phyloP scores from a whole-genome alignment of 2,888 invertebrate species.

The Spisula subtruncata region DNA sequence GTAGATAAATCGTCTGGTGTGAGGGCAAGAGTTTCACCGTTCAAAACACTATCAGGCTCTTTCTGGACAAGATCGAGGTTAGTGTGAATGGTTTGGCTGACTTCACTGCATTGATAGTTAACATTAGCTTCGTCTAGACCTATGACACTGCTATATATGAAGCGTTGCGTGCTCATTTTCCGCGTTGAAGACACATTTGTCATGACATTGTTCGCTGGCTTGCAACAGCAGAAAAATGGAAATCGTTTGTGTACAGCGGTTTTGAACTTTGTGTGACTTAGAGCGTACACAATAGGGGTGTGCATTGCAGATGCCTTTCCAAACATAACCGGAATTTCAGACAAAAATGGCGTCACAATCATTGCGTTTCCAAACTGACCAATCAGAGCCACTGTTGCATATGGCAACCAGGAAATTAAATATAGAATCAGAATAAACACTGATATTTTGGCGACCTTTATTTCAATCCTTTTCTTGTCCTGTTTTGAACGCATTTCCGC shows the following conservation, averaged over 20 bases:
- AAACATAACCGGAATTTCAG: conserved; percentile 91
- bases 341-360: conserved; percentile 82
- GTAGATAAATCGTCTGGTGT: conserved; percentile 57
- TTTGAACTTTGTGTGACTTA: conserved; percentile 92
- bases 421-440: conserved; percentile 96
- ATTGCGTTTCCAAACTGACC: conserved; percentile 82
- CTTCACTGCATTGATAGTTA: conserved; percentile 68
- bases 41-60: conserved; percentile 42
- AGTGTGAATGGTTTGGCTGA: conserved; percentile 71
- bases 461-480: conserved; percentile 80
- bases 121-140: conserved; percentile 70
- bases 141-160: conserved; percentile 74
- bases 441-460: conserved; percentile 91
- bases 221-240: conserved; percentile 89
- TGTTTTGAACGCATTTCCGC: conserved; percentile 80
- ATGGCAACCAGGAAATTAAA: conserved; percentile 98
- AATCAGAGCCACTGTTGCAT: conserved; percentile 91
- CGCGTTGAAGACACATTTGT: conserved; percentile 37
- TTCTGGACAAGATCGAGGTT: conserved; percentile 65
- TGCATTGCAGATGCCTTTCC: conserved; percentile 97
- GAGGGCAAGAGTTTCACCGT: conserved; percentile 20
- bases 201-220: conserved; percentile 46
- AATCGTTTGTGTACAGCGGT: conserved; percentile 91
- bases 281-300: conserved; percentile 92
- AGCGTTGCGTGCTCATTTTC: conserved; percentile 49